Evolutionary conservation across 2,797 vertebrate species (phyloP), one percentile per base, ranked within the genome.

Genomic region (Gastrophryne carolinensis): DNA sequence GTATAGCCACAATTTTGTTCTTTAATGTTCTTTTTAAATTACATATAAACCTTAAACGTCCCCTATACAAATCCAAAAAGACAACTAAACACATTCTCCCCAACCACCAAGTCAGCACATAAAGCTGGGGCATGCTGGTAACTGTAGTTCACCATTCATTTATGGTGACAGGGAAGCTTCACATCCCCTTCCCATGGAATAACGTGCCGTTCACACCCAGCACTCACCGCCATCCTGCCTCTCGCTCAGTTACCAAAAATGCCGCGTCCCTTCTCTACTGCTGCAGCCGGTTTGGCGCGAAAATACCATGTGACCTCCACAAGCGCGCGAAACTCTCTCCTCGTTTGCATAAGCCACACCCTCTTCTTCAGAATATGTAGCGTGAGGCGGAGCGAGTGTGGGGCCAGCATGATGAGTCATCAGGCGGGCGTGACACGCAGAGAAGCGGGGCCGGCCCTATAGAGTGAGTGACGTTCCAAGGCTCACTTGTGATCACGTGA

Each of bases 171-270:
- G 49, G 49, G 17, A 3, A 13, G 11, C 0, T 2, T 8, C 1
- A 37, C 2, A 5, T 4, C 12, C 3, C 37, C 4, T 10, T 34
- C 32, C 4, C 32, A 4, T 34, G 4, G 32, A 34, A 10, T 4
- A 34, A 34, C 32, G 32, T 34, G 10, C 32, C 9, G 8, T 37
- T 10, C 9, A 37, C 35, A 37, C 2, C 35, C 2, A 44, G 5
- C 34, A 35, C 75, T 78, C 67, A 78, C 75, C 60, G 67, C 67
- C 75, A 78, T 78, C 39, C 11, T 56, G 66, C n/a, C 13, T 19
- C 19, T 34, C 19, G 19, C 12, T 34, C 26, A 5, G 44, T 12
- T 2, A 13, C 13, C 15, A 34, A 10, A 60, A 60, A 9, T 2
- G 15, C 2, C 7, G 26, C 26, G 21, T 23, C 17, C 3, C n/a